Evolutionary conservation across 2,888 invertebrate genomes (phyloP).

Genomic region (Andrena fulva): DNA sequence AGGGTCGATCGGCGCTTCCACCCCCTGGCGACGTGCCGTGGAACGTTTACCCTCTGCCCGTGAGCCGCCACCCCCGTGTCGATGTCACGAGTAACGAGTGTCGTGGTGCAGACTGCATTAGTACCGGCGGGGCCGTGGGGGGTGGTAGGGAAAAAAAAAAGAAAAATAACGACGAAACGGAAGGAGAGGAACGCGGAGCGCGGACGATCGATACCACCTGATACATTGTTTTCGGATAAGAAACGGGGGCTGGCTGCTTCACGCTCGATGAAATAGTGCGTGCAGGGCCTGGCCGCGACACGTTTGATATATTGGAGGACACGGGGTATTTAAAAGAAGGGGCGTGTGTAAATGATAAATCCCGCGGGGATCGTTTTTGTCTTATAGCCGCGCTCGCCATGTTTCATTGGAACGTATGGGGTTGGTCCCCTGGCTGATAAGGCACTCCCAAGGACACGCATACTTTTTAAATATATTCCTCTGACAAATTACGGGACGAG

Average conservation of each 20-base stretch:
- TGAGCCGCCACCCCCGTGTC: slow-evolving; percentile 42
- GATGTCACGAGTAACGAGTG: slow-evolving; percentile 69
- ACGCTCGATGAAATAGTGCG: slow-evolving; percentile 44
- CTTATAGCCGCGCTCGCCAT: neutral
- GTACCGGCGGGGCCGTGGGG: slow-evolving; percentile 15
- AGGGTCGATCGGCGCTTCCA: slow-evolving; percentile 60
- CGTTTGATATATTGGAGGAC: slow-evolving; percentile 42
- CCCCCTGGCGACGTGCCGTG: slow-evolving; percentile 48
- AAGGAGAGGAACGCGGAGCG: neutral
- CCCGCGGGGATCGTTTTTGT: slow-evolving; percentile 14
- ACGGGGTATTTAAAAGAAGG: slow-evolving; percentile 33
- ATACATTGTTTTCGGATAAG: slow-evolving; percentile 59
- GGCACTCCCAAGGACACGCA: neutral
- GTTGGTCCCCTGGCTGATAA: neutral
- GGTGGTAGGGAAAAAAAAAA: neutral
- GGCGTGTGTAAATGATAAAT: slow-evolving; percentile 45
- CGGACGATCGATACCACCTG: slow-evolving; percentile 59
- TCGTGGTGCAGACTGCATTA: slow-evolving; percentile 57
- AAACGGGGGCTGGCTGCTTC: slow-evolving; percentile 32
- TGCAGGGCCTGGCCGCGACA: slow-evolving; percentile 39
- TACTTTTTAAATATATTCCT: too few relatives aligned
- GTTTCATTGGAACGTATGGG: neutral
- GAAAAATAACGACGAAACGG: slow-evolving; percentile 44
- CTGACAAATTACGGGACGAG: too few relatives aligned
- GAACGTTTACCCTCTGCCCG: slow-evolving; percentile 67